Conservation (phyloP, 2,113 vertebrate genomes). For the Colaptes auratus region DNA sequence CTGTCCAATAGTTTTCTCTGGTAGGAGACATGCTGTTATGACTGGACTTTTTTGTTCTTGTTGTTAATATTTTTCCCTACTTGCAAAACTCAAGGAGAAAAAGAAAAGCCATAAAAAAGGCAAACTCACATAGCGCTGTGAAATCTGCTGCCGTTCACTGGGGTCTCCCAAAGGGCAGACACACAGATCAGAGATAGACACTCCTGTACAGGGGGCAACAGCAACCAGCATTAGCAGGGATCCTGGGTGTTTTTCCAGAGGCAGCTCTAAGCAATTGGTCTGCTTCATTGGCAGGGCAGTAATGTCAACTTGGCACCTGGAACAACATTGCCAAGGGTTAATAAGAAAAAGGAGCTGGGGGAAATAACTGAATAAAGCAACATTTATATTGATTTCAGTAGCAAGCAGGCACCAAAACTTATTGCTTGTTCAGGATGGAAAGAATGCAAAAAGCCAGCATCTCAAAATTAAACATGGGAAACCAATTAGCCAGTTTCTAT, state of each 20-base stretch:
- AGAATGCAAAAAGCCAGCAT: background rate
- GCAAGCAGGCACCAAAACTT: background rate
- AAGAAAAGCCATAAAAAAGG: background rate
- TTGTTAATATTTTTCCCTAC: background rate
- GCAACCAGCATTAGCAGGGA: slow-evolving; percentile 85
- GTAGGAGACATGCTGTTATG: background rate
- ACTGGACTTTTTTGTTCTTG: background rate
- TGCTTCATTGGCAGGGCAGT: slow-evolving; percentile 77
- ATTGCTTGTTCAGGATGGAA: background rate
- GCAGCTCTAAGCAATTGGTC: slow-evolving; percentile 80
- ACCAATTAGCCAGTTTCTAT: background rate
- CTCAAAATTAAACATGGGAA: background rate
- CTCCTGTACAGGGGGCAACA: slow-evolving; percentile 82
- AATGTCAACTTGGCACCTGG: slow-evolving; percentile 89
- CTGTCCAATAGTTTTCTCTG: background rate
- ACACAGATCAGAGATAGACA: slow-evolving; percentile 87
- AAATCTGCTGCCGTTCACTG: slow-evolving; percentile 75
- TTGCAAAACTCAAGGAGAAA: background rate
- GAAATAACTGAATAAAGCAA: background rate
- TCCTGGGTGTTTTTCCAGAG: slow-evolving; percentile 80
- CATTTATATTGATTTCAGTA: background rate
- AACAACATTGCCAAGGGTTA: slow-evolving; percentile 9
- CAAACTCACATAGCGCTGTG: slow-evolving; percentile 85
- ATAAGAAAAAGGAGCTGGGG: background rate
- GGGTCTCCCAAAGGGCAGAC: slow-evolving; percentile 83